A percentile compares a stretch with the other conserved stretches of the same genome.
Evolutionary conservation across 2,888 invertebrate species (phyloP).

Genomic region (Suillia variegata): DNA sequence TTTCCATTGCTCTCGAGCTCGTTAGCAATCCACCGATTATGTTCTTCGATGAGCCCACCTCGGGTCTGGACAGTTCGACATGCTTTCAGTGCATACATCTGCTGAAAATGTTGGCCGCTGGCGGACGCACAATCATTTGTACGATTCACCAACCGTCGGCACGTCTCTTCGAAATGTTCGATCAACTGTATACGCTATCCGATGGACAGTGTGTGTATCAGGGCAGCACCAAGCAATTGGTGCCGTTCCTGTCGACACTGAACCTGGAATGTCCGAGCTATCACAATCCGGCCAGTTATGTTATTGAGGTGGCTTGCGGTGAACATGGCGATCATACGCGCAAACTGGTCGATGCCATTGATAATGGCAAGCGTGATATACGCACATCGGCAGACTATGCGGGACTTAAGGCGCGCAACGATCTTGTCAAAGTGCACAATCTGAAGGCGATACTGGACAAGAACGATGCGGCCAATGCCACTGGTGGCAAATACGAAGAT

Average conservation of each 20-base stretch:
- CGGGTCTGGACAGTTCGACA: slow-evolving; percentile 93
- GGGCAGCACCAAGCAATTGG: slow-evolving; percentile 83
- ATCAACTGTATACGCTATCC: slow-evolving; percentile 90
- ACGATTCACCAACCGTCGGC: slow-evolving; percentile 95
- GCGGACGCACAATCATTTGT: slow-evolving; percentile 92
- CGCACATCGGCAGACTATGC: slow-evolving; percentile 75
- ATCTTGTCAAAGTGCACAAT: slow-evolving; percentile 65
- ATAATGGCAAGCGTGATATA: slow-evolving; percentile 82
- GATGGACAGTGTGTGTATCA: slow-evolving; percentile 96
- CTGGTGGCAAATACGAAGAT: slow-evolving; percentile 52
- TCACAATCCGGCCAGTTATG: slow-evolving; percentile 96
- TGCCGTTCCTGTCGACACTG: slow-evolving; percentile 80
- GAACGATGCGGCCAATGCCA: slow-evolving; percentile 62
- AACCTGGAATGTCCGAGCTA: slow-evolving; percentile 92
- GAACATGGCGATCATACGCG: slow-evolving; percentile 92
- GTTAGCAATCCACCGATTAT: slow-evolving; percentile 97
- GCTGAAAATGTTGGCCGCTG: slow-evolving; percentile 84
- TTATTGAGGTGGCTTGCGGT: slow-evolving; percentile 95
- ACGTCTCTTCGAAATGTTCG: slow-evolving; percentile 94
- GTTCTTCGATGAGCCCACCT: slow-evolving; percentile 98
- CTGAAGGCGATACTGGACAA: slow-evolving; percentile 62
- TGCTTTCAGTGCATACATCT: slow-evolving; percentile 93
- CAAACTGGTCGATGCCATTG: slow-evolving; percentile 82
- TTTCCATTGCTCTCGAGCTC: slow-evolving; percentile 91
- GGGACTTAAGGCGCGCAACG: slow-evolving; percentile 63